phyloP scores from a whole-genome alignment of 2,113 vertebrate species.

The Oryzias javanicus region DNA sequence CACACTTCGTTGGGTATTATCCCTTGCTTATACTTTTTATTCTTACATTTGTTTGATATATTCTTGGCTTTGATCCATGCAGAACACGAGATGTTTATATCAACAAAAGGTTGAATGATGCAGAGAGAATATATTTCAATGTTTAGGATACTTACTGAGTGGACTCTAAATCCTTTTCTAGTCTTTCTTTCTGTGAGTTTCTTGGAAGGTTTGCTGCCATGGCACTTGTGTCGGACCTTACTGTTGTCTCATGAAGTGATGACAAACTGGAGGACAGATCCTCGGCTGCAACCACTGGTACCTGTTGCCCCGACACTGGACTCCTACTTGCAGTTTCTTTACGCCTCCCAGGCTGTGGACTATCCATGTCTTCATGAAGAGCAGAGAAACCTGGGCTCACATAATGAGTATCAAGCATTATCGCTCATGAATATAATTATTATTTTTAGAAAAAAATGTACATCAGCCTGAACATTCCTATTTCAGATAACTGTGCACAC shows the following conservation, averaged over 20 bases:
- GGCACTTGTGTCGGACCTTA: conserved; percentile 72
- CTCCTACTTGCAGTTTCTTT: conserved; percentile 50
- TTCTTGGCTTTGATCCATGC: too few species aligned
- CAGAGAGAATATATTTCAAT: background rate
- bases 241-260: conserved; percentile 80
- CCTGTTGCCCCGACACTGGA: conserved; percentile 71
- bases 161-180: conserved; percentile 74
- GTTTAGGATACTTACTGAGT: conserved; percentile 50
- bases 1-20: too few species aligned
- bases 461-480: background rate
- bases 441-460: background rate
- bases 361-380: conserved; percentile 86
- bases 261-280: conserved; percentile 86
- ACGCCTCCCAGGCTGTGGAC: conserved; percentile 72
- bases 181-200: conserved; percentile 79
- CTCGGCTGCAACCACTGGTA: conserved; percentile 88
- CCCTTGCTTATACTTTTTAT: too few species aligned
- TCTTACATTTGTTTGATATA: too few species aligned
- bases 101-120: background rate
- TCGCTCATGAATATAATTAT: too few species aligned
- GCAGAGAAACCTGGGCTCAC: conserved; percentile 83
- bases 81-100: background rate
- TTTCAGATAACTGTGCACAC: conserved; percentile 57
- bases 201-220: conserved; percentile 71
- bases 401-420: too few species aligned